phyloP scores from a whole-genome alignment of 2,113 vertebrate genomes.

The Murina feae region DNA sequence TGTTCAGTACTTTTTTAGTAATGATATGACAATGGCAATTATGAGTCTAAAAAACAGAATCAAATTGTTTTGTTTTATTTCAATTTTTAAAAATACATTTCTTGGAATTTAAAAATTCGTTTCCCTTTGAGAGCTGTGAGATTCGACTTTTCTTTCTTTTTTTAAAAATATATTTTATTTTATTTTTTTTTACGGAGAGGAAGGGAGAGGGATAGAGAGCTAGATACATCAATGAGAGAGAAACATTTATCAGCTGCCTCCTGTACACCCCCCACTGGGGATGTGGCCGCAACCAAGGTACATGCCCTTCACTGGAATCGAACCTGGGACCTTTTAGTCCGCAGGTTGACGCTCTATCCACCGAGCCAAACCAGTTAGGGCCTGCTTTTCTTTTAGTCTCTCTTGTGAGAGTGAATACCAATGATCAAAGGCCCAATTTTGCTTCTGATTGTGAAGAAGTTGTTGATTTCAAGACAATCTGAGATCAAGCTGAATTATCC shows the following conservation, averaged over 20 bases:
- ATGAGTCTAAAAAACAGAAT: background rate
- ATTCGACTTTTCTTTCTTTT: too few relatives aligned
- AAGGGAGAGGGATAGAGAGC: too few relatives aligned
- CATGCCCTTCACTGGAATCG: too few relatives aligned
- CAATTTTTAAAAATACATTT: background rate
- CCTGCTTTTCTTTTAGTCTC: background rate
- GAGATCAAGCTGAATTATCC: background rate
- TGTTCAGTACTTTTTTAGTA: background rate
- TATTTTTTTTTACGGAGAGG: too few relatives aligned
- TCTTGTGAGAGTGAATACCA: background rate
- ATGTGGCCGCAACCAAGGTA: too few relatives aligned
- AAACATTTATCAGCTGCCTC: too few relatives aligned
- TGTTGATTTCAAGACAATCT: background rate
- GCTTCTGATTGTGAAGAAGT: background rate
- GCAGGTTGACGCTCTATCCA: too few relatives aligned
- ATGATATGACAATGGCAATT: background rate
- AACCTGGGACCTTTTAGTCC: too few relatives aligned
- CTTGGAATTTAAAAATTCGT: background rate
- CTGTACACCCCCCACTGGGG: too few relatives aligned
- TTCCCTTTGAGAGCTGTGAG: background rate
- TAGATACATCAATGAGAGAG: too few relatives aligned
- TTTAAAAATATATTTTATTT: too few relatives aligned
- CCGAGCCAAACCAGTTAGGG: too few relatives aligned
- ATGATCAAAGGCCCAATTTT: background rate
- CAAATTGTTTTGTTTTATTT: background rate